phyloP scores from a whole-genome alignment of 2,797 vertebrate genomes.

The Buphagus erythrorhynchus region DNA sequence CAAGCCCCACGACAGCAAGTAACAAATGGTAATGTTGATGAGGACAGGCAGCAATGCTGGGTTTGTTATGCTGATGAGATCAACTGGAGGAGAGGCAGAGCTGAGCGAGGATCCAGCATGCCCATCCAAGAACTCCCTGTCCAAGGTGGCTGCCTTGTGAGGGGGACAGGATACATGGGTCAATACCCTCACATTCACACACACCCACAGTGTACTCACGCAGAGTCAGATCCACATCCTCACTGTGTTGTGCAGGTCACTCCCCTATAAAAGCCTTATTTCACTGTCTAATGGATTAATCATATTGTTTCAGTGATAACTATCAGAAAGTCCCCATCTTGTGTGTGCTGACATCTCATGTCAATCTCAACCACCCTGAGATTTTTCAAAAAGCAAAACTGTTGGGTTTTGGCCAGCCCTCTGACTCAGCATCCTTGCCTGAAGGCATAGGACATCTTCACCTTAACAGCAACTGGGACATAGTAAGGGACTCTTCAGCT shows the following conservation, averaged over 20 bases:
- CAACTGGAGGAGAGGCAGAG: neutral
- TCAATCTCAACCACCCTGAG: neutral
- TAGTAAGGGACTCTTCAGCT: neutral
- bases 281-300: neutral
- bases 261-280: neutral
- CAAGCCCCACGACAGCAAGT: neutral
- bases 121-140: neutral
- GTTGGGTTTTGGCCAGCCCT: neutral
- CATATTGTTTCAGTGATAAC: neutral
- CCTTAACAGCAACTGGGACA: neutral
- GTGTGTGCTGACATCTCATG: neutral
- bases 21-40: neutral
- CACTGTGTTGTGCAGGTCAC: neutral
- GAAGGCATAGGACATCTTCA: neutral
- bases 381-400: neutral
- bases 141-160: rapidly evolving
- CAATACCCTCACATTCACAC: rapidly evolving
- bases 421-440: neutral
- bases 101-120: neutral
- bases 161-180: rapidly evolving
- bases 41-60: neutral
- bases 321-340: neutral
- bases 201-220: neutral
- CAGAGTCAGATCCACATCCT: neutral
- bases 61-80: neutral